Conservation (phyloP, 2,113 vertebrate species). For the Zosterops hypoxanthus region DNA sequence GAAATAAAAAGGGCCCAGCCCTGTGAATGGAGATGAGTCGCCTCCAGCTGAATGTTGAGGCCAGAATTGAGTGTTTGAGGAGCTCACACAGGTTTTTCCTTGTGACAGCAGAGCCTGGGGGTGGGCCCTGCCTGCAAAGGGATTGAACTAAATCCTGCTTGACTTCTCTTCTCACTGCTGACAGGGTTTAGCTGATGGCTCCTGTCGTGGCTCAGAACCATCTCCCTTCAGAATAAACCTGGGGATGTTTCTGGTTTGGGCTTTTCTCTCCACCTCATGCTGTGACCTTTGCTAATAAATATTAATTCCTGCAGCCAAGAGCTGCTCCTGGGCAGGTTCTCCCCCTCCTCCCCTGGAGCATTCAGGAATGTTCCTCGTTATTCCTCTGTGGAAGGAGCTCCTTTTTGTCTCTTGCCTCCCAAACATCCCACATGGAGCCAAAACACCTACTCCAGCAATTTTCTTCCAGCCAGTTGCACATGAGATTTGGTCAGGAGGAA, state of each 20-base stretch:
- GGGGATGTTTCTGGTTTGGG: not conserved
- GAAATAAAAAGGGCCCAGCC: not conserved
- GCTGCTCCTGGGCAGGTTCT: not conserved
- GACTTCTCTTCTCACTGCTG: not conserved
- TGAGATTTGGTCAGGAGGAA: not conserved
- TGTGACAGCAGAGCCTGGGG: not conserved
- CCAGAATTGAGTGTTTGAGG: not conserved
- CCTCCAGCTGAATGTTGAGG: not conserved
- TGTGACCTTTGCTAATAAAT: not conserved
- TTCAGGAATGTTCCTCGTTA: not conserved
- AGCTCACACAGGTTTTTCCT: not conserved
- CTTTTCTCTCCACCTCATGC: not conserved
- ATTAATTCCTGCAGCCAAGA: not conserved
- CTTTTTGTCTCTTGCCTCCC: not conserved
- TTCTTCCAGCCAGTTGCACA: not conserved
- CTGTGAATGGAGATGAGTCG: not conserved
- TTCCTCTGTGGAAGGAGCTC: not conserved
- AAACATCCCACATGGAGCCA: not conserved
- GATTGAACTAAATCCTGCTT: not conserved
- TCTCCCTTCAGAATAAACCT: not conserved
- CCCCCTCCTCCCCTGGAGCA: not conserved
- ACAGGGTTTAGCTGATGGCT: not conserved
- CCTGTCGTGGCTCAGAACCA: accelerated
- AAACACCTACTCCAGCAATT: not conserved
- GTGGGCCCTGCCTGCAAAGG: not conserved